These are phyloP conservation scores for Shargacucullia verbasci DNA, from an alignment of 2,888 invertebrate species.

Conservation along the genomic window DNA sequence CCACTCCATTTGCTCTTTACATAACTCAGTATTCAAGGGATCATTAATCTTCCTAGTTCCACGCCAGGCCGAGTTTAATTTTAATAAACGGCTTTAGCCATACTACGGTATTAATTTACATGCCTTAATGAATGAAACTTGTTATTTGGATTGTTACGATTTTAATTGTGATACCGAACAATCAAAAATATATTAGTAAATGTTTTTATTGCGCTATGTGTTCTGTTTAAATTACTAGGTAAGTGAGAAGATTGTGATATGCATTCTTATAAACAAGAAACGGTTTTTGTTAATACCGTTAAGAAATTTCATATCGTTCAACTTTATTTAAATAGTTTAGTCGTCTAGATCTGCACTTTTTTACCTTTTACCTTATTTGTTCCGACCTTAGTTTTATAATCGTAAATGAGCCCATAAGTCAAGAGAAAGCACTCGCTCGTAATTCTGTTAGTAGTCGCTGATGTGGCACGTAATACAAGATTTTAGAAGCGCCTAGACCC, in stretches of 20 bases:
- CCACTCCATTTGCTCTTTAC: constrained; percentile 87
- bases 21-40: constrained; percentile 87
- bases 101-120: constrained; percentile 83
- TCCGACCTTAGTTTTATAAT: constrained; percentile 62
- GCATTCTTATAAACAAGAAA: no score
- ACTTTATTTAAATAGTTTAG: not conserved
- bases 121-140: constrained; percentile 77
- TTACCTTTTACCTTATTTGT: constrained; percentile 30
- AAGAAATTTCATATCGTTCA: no score
- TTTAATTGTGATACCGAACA: constrained; percentile 63
- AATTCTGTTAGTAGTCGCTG: constrained; percentile 77
- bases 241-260: no score
- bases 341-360: not conserved
- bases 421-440: constrained; percentile 74
- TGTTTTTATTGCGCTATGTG: constrained; percentile 35
- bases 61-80: constrained; percentile 86
- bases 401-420: constrained; percentile 78
- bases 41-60: constrained; percentile 88
- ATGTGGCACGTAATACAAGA: constrained; percentile 79
- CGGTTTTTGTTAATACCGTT: no score
- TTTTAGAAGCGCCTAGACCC: constrained; percentile 71
- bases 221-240: constrained; percentile 24
- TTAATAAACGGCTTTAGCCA: constrained; percentile 86
- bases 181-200: constrained; percentile 58
- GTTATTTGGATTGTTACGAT: constrained; percentile 67